Conservation (phyloP, 2,113 vertebrate genomes). For the Corythoichthys intestinalis region DNA sequence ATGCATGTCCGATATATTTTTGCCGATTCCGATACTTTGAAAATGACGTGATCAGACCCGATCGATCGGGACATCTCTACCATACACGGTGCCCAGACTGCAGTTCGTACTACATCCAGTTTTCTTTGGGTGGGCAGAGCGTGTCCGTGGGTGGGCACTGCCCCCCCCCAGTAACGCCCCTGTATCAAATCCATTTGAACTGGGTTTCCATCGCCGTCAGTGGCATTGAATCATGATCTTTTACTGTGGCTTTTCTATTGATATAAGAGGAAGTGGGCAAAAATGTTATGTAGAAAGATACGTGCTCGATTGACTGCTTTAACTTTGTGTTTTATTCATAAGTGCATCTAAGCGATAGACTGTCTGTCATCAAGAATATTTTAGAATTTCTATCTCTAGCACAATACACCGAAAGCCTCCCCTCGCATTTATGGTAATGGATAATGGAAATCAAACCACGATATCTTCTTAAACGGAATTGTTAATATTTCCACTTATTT, state of each 20-base stretch:
- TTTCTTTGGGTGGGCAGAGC: too few species aligned
- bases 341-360: not conserved
- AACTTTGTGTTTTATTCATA: constrained; percentile 8
- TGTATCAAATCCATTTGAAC: too few species aligned
- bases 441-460: not conserved
- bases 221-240: too few species aligned
- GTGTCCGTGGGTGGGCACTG: too few species aligned
- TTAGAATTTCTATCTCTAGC: not conserved
- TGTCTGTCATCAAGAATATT: not conserved
- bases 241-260: not conserved
- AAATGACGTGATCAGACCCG: too few species aligned
- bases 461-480: not conserved
- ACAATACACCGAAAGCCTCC: not conserved
- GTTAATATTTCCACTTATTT: constrained; percentile 7
- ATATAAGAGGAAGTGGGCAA: not conserved
- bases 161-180: too few species aligned
- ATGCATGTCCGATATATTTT: too few species aligned
- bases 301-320: not conserved
- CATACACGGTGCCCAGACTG: too few species aligned
- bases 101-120: too few species aligned
- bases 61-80: too few species aligned
- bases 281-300: not conserved
- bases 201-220: too few species aligned
- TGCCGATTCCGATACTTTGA: too few species aligned
- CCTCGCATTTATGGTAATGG: not conserved